Base-by-base conservation (phyloP, 2,888 invertebrate genomes). In the Lordiphosa fenestrarum region DNA sequence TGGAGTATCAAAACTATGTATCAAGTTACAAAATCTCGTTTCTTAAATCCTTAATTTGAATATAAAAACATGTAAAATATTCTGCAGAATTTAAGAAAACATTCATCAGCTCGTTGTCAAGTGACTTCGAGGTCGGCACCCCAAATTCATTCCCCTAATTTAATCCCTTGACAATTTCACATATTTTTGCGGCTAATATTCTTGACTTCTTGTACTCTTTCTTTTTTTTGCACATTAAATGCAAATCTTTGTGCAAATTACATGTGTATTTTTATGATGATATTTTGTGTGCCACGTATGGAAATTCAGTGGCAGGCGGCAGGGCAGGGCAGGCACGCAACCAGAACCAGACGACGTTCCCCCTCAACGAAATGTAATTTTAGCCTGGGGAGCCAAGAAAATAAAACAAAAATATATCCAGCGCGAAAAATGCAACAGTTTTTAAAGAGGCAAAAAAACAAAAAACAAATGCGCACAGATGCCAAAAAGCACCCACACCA, bases 201-300 rank as follows among this genome's bases (percentile, higher is more conserved):
- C 15, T 49, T n/a, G 13, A 21, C 12, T 6, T 21, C 37, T 37
- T 10, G 37, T 36, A n/a, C 42, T 41, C 23, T 13, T 33, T 54
- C 2, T 15, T 15, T 15, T 15, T 15, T 15, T 15, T 15, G 15
- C 65, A 49, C 82, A 69, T 66, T 78, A 70, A 64, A 78, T 82
- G 75, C 78, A 84, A 82, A 84, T 76, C 85, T 62, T 54, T 44
- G 15, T 33, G 30, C 21, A 65, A 82, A 84, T 74, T 76, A 84
- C 83, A 76, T 83, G 71, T 77, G 82, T 73, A 84, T 84, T 77
- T 75, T 73, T 66, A 63, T 78, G 41, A 49, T 23, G 23, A 19
- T 44, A 47, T 21, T 9, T 9, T 33, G 12, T 33, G 12, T 33
- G 5, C 7, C 1, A 30, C 30, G 30, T 30, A 30, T 30, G 30